Evolutionary conservation across 2,888 invertebrate genomes (phyloP), one percentile per base, ranked within the genome.

Genomic region (Zhuqinia jingwanae): DNA sequence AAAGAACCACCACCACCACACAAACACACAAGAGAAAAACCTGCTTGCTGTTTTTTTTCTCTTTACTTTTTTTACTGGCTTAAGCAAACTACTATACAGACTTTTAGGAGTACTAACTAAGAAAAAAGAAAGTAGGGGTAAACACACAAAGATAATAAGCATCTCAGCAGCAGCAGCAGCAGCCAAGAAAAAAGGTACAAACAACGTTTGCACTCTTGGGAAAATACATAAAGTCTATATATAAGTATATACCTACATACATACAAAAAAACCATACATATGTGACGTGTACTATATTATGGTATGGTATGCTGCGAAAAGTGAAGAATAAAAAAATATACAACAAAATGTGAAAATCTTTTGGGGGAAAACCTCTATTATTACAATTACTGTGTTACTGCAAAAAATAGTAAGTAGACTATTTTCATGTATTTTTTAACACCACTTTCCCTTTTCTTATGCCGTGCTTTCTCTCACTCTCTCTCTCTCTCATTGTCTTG

Each of bases 291-390:
- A n/a, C n/a, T n/a, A n/a, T n/a, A n/a, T n/a, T 50, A 27, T 25
- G 17, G n/a, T 17, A 65, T 56, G 17, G 13, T 11, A 56, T 3
- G 58, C 42, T 56, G 3, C 8, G 58, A 58, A 42, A 58, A 76
- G 56, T 25, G 20, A 70, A 45, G 58, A 42, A 42, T 10, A n/a
- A 63, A 79, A 79, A n/a, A n/a, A n/a, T n/a, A n/a, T n/a, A n/a
- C n/a, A n/a, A n/a, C n/a, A 30, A 58, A 82, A 73, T 82, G 75
- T 60, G 82, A 82, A 75, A 82, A 82, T 82, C 81, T 82, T 73
- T n/a, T n/a, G n/a, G 45, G 70, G 42, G 56, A 79, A 73, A 73
- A n/a, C 58, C 81, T 75, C 45, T 70, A 56, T 63, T 79, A 56
- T 75, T 75, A 56, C 75, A 80, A 80, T 80, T 80, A 68, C 20